Base-by-base conservation (phyloP, 2,797 vertebrate species). In the Arnoldichthys spilopterus region DNA sequence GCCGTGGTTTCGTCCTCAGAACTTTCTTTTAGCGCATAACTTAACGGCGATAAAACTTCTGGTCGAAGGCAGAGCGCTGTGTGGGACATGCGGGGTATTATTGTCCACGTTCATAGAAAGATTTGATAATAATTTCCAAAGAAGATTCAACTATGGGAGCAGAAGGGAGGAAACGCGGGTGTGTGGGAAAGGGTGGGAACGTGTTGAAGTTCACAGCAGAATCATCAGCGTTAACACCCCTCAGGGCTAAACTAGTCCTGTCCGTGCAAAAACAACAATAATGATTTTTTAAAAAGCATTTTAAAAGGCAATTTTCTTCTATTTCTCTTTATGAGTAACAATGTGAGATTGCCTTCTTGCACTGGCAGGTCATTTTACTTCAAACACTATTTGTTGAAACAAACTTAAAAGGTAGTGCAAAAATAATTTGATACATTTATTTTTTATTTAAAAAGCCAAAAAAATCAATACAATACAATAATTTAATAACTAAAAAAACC, bases 131-230 rank as follows among this genome's bases (percentile, higher is more conserved):
- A 47, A 24, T 16, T 16, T n/a, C 16, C 9, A 3, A 69, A 67
- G 40, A 28, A 30, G 15, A 16, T 37, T 30, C 9, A 32, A 53
- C 16, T 47, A 8, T 18, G 30, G 26, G 11, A 16, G 45, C 45
- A 18, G 28, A 53, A 47, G 67, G 26, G 67, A 51, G 67, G 67
- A n/a, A 51, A 37, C 22, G 58, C 13, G 63, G 16, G 58, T 47
- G 37, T 64, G 59, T 64, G 37, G 28, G 58, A 9, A 18, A 32
- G 64, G 16, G 64, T 68, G 64, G 18, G 64, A n/a, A 47, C 34
- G 67, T 69, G 67, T 53, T 26, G 16, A 47, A 68, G 66, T 68
- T 68, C 24, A 67, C 12, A 67, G 22, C 40, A 67, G 22, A 64
- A 26, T 26, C 64, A 45, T 4, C 22, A 47, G 15, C 16, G 22